Conservation (phyloP, 2,888 invertebrate genomes). For the Eupithecia exiguata region DNA sequence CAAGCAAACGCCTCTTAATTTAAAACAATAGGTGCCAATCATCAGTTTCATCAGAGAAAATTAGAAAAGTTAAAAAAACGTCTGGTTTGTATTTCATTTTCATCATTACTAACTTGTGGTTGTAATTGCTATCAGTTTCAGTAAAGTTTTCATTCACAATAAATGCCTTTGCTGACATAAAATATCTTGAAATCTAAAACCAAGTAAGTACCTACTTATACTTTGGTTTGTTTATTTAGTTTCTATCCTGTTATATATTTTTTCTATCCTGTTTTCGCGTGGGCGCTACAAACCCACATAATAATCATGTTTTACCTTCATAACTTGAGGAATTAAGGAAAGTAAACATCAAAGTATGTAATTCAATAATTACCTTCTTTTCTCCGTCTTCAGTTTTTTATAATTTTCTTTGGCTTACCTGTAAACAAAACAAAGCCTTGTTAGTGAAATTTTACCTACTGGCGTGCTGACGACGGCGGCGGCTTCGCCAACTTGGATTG, state of each 20-base stretch:
- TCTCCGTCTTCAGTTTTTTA: background rate
- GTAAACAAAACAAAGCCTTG: slow-evolving; percentile 4
- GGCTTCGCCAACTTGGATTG: too few species aligned
- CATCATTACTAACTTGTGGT: background rate
- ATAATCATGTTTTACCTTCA: background rate
- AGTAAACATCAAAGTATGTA: background rate
- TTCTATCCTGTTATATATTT: background rate
- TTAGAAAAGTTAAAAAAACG: too few species aligned
- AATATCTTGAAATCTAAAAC: background rate
- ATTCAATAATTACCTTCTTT: background rate
- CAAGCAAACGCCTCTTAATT: too few species aligned
- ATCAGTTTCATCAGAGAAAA: too few species aligned
- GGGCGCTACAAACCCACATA: background rate
- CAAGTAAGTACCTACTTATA: background rate
- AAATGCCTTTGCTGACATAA: background rate
- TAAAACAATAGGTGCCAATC: too few species aligned
- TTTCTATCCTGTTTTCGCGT: background rate
- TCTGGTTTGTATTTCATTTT: too few species aligned
- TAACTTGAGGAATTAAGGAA: slow-evolving; percentile 1
- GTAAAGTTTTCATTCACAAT: background rate
- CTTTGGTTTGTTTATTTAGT: background rate
- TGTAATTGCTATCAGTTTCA: background rate
- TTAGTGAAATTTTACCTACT: background rate
- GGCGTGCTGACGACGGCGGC: too few species aligned
- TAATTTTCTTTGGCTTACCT: background rate